phyloP scores from a whole-genome alignment of 2,888 invertebrate species.

The Erpobdella octoculata region DNA sequence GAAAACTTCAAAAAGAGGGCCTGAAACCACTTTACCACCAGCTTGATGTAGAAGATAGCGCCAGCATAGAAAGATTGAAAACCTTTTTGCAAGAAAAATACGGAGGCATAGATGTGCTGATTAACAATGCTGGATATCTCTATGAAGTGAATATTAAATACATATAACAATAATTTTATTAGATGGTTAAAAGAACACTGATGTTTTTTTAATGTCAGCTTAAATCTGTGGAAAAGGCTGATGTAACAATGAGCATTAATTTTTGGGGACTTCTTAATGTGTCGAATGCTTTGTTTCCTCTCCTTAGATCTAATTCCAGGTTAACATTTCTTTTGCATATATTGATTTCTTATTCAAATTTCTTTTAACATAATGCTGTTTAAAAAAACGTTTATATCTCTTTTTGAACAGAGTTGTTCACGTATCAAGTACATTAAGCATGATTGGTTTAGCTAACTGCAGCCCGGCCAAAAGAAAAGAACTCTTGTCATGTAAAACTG shows the following conservation, averaged over 20 bases:
- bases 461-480: not conserved
- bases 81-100: constrained; percentile 40
- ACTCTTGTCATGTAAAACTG: not conserved
- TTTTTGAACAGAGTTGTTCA: constrained; percentile 66
- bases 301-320: constrained; percentile 64
- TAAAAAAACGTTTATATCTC: not conserved
- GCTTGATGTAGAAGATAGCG: constrained; percentile 61
- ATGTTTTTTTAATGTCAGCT: too few species aligned
- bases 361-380: not conserved
- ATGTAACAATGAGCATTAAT: constrained; percentile 64
- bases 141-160: too few species aligned
- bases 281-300: constrained; percentile 65
- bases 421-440: constrained; percentile 58
- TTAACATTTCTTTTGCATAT: too few species aligned
- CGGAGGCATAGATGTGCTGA: constrained; percentile 45
- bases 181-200: too few species aligned
- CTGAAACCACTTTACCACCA: constrained; percentile 60
- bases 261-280: constrained; percentile 62
- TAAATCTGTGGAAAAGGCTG: constrained; percentile 66
- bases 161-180: too few species aligned
- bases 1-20: constrained; percentile 45
- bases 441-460: constrained; percentile 42
- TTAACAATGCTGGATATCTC: constrained; percentile 49
- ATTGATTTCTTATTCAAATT: too few species aligned
- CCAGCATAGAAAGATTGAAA: constrained; percentile 39